A percentile compares a stretch with the other conserved stretches of the same genome.
phyloP scores from a whole-genome alignment of 2,797 vertebrate genomes.

The Chrysocyon brachyurus region DNA sequence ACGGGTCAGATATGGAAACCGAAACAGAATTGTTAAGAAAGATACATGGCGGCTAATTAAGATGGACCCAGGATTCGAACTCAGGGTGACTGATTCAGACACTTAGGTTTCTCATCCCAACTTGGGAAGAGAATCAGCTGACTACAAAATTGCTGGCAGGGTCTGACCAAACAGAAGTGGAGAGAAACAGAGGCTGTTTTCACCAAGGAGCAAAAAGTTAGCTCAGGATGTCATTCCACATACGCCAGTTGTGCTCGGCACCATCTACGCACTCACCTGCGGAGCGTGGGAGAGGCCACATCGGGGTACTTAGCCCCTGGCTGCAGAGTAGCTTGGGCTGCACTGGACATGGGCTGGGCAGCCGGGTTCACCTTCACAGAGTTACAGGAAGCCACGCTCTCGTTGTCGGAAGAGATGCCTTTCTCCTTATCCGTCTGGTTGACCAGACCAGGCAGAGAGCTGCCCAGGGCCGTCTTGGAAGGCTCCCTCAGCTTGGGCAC shows the following conservation, averaged over 20 bases:
- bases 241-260: neutral
- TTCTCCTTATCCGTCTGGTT: constrained; percentile 99
- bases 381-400: constrained; percentile 92
- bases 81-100: neutral
- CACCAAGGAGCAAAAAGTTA: neutral
- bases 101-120: neutral
- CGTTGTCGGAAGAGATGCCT: constrained; percentile 94
- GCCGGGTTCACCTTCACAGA: constrained; percentile 91
- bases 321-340: constrained; percentile 92
- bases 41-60: neutral
- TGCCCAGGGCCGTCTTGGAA: constrained; percentile 88
- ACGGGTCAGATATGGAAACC: neutral
- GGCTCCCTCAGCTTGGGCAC: constrained; percentile 92
- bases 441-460: constrained; percentile 89
- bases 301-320: constrained; percentile 94
- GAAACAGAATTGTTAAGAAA: constrained; percentile 37
- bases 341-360: constrained; percentile 89
- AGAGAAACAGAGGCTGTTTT: neutral
- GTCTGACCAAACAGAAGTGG: neutral
- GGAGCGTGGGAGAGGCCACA: constrained; percentile 97
- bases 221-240: neutral
- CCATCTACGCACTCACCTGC: constrained; percentile 91
- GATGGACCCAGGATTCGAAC: neutral
- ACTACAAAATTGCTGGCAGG: neutral
- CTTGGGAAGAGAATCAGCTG: neutral